Conservation (phyloP, 2,888 invertebrate species). For the Taphrorychus bicolor region DNA sequence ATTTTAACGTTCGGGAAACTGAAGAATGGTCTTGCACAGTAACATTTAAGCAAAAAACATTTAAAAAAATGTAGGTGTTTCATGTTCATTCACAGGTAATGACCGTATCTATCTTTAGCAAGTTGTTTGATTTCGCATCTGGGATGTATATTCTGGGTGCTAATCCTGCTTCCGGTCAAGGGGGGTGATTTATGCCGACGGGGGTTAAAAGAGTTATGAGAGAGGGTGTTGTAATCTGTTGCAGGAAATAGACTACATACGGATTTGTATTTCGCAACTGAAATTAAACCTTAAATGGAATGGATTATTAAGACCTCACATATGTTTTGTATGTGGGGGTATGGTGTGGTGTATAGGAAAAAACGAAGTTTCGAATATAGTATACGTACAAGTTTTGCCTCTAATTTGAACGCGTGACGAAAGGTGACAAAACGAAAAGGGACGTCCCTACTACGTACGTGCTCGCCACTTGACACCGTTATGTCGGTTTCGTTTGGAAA, state of each 20-base stretch:
- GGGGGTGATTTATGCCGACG: conserved; percentile 23
- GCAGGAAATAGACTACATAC: conserved; percentile 17
- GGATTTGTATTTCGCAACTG: not conserved
- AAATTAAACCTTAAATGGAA: not conserved
- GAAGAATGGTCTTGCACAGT: not conserved
- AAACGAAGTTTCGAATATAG: conserved; percentile 1
- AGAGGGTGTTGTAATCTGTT: conserved; percentile 25
- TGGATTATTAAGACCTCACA: not conserved
- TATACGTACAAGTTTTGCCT: conserved; percentile 34
- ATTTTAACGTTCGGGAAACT: conserved; percentile 14
- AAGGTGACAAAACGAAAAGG: conserved; percentile 43
- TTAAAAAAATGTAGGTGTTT: not conserved
- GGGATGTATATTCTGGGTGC: conserved; percentile 16
- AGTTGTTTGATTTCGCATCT: conserved; percentile 26
- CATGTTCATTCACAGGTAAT: not conserved
- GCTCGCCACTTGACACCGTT: conserved; percentile 43
- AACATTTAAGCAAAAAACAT: not conserved
- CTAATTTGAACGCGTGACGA: conserved; percentile 37
- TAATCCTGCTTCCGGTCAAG: conserved; percentile 26
- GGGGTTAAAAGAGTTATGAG: conserved; percentile 20
- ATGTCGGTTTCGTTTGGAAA: conserved; percentile 45
- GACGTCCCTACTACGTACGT: conserved; percentile 34
- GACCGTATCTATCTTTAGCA: conserved; percentile 1
- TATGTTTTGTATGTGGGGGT: not conserved
- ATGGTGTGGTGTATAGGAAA: not conserved